Base-by-base conservation (phyloP, 2,113 vertebrate species). In the Aleadryas rufinucha region DNA sequence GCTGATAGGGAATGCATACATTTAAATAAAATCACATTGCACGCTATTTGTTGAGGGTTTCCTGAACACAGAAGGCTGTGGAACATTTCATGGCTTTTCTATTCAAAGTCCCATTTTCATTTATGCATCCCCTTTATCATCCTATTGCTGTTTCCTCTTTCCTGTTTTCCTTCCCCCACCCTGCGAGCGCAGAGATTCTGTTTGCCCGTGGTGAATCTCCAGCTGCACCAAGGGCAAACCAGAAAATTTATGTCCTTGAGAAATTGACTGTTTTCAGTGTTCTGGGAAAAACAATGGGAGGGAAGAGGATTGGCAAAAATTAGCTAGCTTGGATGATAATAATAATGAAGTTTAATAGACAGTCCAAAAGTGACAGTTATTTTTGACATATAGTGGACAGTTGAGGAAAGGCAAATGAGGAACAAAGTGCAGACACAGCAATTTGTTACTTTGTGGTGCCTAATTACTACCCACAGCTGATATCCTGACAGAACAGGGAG, bases 321-420 rank as follows among this genome's bases (percentile, higher is more conserved):
- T 57, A 89, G 24, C 69, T 66, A 78, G 39, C 19, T 87, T 0
- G 0, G 57, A 49, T 84, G 37, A 49, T 47, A 54, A 56, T 90
- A 80, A 94, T 57, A 77, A 94, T 79, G 61, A 82, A 56, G 13
- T 60, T 76, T 80, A 87, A 86, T 49, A 76, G 53, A 35, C 18
- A 65, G 66, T 76, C 35, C 5, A 19, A 93, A 87, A 84, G 11
- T 80, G 74, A 54, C 59, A 92, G 60, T 52, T 92, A 71, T 66
- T 91, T 96, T 77, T 91, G 77, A 89, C 71, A 87, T 11, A 10
- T 27, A 80, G 74, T 91, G 93, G 93, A 66, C 90, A 93, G 56
- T 6, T 64, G 52, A 93, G 75, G 35, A 72, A 91, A 95, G 50
- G 42, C 57, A 83, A 95, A 91, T 54, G 53, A 85, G 47, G 49